Conservation (phyloP, 2,888 invertebrate genomes). For the Halictus quadricinctus region DNA sequence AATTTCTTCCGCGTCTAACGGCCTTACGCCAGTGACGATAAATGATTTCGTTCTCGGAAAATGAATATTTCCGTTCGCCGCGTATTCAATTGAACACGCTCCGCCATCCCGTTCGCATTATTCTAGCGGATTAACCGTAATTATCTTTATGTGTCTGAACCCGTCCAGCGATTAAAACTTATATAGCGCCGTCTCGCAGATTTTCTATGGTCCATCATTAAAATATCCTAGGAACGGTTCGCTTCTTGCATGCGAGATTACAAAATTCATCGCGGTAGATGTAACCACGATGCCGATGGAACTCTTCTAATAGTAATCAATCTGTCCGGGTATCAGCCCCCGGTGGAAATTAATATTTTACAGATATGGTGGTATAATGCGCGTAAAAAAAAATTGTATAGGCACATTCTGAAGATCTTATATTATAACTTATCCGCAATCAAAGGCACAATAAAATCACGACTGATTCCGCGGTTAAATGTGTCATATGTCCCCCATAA, state of each 20-base stretch:
- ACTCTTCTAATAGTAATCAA: not conserved
- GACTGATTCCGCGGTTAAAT: too few relatives aligned
- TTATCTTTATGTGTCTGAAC: conserved; percentile 22
- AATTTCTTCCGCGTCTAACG: conserved; percentile 63
- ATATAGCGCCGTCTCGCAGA: not conserved
- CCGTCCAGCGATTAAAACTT: not conserved
- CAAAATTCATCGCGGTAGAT: not conserved
- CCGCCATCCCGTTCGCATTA: conserved; percentile 26
- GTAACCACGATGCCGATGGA: not conserved
- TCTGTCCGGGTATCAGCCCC: not conserved
- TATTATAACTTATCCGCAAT: not conserved
- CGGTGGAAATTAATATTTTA: not conserved
- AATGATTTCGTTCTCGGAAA: conserved; percentile 53
- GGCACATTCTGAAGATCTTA: not conserved
- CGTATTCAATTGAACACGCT: conserved; percentile 35
- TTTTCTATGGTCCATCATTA: conserved; percentile 2
- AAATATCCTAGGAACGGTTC: not conserved
- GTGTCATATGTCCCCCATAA: too few relatives aligned
- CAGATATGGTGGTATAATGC: not conserved
- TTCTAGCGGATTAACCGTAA: conserved; percentile 38
- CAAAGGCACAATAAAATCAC: not conserved
- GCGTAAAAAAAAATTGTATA: not conserved
- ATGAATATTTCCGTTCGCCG: conserved; percentile 50
- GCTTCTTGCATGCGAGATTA: not conserved
- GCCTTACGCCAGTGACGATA: conserved; percentile 35